phyloP scores from a whole-genome alignment of 2,888 invertebrate species.

The Drosophila mimetica region DNA sequence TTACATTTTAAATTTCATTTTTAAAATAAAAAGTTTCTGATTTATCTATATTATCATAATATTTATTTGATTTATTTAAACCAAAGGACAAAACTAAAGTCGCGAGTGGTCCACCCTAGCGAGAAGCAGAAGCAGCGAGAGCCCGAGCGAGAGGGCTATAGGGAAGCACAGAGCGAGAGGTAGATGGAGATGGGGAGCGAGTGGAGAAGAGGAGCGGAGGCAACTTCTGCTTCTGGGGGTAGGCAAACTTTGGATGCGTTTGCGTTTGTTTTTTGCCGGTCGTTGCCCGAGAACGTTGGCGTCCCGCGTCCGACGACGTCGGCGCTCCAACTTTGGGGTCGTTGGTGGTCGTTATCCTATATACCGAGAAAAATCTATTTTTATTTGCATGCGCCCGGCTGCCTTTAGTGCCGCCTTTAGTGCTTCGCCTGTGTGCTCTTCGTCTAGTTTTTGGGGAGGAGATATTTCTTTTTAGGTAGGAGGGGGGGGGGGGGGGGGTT shows the following conservation, averaged over 20 bases:
- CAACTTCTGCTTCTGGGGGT: conserved; percentile 21
- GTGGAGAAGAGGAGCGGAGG: background rate
- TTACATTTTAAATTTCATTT: too few species aligned
- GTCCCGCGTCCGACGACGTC: conserved; percentile 16
- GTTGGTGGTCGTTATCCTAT: conserved; percentile 84
- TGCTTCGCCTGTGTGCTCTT: conserved; percentile 24
- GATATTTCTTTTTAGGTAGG: background rate
- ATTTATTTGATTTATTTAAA: too few species aligned
- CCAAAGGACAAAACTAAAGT: background rate
- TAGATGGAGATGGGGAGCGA: background rate
- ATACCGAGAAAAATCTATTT: conserved; percentile 82
- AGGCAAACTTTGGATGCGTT: conserved; percentile 38
- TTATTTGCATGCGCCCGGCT: conserved; percentile 65
- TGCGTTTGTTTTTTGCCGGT: conserved; percentile 65
- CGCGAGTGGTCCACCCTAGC: conserved; percentile 8
- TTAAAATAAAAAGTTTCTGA: too few species aligned
- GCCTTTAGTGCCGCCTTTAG: conserved; percentile 22
- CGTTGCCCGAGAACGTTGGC: conserved; percentile 61
- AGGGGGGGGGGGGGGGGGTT: background rate
- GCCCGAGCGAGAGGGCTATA: conserved; percentile 14
- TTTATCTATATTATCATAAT: too few species aligned
- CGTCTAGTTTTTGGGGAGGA: conserved; percentile 10
- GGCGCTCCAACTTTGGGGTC: conserved; percentile 73
- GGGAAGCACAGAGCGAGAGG: conserved; percentile 3
- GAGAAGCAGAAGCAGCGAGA: conserved; percentile 1